Conservation (phyloP, 2,797 vertebrate species). For the Darevskia nairensis region DNA sequence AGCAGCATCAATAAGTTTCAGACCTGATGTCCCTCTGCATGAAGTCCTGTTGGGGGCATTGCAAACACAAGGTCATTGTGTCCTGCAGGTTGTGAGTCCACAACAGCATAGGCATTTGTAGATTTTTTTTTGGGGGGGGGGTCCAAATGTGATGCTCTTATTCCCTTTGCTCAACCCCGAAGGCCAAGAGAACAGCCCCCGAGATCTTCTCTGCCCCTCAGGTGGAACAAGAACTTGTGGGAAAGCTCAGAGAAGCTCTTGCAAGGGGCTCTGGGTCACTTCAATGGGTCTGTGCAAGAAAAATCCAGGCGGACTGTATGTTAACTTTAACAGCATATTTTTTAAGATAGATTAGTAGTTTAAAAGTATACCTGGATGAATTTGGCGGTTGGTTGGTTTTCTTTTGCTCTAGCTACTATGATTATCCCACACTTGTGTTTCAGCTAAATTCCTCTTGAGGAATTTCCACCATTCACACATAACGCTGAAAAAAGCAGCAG, state of each 20-base stretch:
- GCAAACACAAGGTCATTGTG: background rate
- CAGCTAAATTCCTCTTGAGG: constrained; percentile 70
- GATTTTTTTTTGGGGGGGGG: background rate
- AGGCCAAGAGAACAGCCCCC: background rate
- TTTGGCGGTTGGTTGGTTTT: background rate
- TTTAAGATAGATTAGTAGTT: background rate
- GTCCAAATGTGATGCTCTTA: background rate
- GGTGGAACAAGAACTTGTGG: too few relatives aligned
- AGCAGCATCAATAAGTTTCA: constrained; percentile 9
- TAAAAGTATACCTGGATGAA: constrained; percentile 56
- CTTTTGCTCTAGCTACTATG: constrained; percentile 51
- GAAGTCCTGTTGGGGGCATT: background rate
- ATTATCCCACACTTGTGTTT: constrained; percentile 66
- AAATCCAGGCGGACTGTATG: too few relatives aligned
- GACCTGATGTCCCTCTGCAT: background rate
- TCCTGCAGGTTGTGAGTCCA: background rate
- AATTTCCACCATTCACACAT: constrained; percentile 62
- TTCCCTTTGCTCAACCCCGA: background rate
- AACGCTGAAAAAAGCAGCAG: constrained; percentile 68
- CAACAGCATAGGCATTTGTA: background rate
- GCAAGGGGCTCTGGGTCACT: background rate
- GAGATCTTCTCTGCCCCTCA: background rate
- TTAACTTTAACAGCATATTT: too few relatives aligned
- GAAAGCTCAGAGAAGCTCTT: background rate
- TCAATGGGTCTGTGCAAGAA: too few relatives aligned